A percentile compares a stretch with the other conserved stretches of the same genome.
These are phyloP conservation scores for Amniataba percoides DNA, from an alignment of 2,797 vertebrate genomes.

Conservation along the genomic window DNA sequence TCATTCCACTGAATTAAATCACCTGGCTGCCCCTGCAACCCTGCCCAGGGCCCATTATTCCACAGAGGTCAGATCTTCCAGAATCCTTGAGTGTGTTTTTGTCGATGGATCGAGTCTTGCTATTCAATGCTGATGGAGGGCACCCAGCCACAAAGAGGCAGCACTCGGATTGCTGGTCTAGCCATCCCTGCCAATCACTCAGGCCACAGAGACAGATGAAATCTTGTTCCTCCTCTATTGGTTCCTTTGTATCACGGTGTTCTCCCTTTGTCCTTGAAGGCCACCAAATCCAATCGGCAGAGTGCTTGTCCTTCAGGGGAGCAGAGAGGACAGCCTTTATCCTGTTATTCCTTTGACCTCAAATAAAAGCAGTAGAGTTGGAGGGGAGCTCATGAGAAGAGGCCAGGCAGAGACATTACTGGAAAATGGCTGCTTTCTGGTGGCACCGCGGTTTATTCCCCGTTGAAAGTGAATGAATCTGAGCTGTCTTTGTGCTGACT, in stretches of 20 bases:
- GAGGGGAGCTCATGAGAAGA: slow-evolving; percentile 51
- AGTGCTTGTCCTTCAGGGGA: slow-evolving; percentile 82
- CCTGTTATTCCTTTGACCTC: slow-evolving; percentile 85
- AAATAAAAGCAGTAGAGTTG: slow-evolving; percentile 73
- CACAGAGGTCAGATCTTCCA: slow-evolving; percentile 53
- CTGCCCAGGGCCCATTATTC: slow-evolving; percentile 34
- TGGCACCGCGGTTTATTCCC: slow-evolving; percentile 40
- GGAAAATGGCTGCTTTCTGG: slow-evolving; percentile 48
- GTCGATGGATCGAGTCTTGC: slow-evolving; percentile 49
- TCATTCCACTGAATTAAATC: slow-evolving; percentile 46
- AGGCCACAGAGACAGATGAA: slow-evolving; percentile 78
- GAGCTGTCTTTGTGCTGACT: slow-evolving; percentile 67
- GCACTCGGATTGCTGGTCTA: slow-evolving; percentile 67
- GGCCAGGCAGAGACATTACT: slow-evolving; percentile 62
- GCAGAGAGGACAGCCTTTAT: slow-evolving; percentile 82
- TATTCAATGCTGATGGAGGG: slow-evolving; percentile 71
- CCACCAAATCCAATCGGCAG: slow-evolving; percentile 82
- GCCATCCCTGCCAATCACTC: slow-evolving; percentile 82
- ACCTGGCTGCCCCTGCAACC: slow-evolving; percentile 28
- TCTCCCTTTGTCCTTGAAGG: slow-evolving; percentile 82
- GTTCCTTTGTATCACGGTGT: slow-evolving; percentile 78
- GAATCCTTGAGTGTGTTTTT: slow-evolving; percentile 57
- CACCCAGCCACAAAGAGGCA: slow-evolving; percentile 68
- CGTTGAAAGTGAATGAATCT: slow-evolving; percentile 53
- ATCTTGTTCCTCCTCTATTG: slow-evolving; percentile 77